Evolutionary conservation across 2,113 vertebrate genomes (phyloP).

Genomic region (Cyprinodon brontotheroides): DNA sequence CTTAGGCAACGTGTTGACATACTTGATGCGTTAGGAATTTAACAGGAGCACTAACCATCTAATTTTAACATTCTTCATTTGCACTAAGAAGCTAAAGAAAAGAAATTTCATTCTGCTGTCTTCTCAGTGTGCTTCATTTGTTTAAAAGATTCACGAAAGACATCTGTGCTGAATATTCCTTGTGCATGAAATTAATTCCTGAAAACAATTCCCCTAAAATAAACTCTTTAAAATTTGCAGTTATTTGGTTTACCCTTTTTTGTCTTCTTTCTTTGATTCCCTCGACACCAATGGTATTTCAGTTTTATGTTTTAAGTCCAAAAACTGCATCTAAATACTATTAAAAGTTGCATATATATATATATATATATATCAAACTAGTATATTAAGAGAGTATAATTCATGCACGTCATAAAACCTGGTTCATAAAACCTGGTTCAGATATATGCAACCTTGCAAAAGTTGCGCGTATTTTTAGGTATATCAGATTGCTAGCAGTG

Average conservation of each 20-base stretch:
- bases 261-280: neutral
- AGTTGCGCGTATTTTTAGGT: neutral
- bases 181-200: constrained; percentile 35
- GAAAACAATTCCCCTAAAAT: constrained; percentile 11
- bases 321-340: neutral
- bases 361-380: neutral
- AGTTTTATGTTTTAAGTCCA: neutral
- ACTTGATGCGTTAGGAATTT: constrained; percentile 19
- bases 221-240: constrained; percentile 24
- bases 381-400: neutral
- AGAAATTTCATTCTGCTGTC: constrained; percentile 38
- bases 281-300: neutral
- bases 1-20: neutral
- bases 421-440: neutral
- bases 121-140: neutral
- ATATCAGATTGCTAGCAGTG: neutral
- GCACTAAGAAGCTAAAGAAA: constrained; percentile 12
- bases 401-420: neutral
- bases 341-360: neutral
- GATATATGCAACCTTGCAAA: neutral
- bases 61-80: constrained; percentile 31
- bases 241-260: neutral
- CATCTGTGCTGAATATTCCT: constrained; percentile 54
- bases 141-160: constrained; percentile 29
- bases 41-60: neutral